phyloP scores from a whole-genome alignment of 2,113 vertebrate species.

The Sylvilagus bachmani region DNA sequence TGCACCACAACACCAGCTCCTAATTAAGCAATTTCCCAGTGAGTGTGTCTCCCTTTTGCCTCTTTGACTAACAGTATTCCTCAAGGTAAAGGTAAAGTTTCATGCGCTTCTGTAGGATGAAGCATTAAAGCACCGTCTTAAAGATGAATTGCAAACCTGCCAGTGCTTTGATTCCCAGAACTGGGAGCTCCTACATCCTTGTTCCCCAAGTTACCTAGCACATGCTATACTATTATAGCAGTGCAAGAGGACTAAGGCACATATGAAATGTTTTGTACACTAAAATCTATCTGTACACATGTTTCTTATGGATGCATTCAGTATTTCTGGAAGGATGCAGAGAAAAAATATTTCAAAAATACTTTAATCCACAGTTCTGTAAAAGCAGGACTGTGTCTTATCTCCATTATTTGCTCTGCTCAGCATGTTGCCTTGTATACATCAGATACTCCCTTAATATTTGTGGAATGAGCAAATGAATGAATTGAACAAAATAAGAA shows the following conservation, averaged over 20 bases:
- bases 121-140: neutral
- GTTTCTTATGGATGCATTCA: neutral
- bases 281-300: neutral
- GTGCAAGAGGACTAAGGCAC: neutral
- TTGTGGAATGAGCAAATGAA: neutral
- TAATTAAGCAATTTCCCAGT: no score
- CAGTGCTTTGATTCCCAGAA: neutral
- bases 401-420: neutral
- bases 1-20: no score
- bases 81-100: fast-evolving
- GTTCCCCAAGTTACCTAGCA: neutral
- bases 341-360: neutral
- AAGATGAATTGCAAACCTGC: neutral
- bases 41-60: neutral
- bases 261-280: neutral
- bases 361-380: neutral
- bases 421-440: neutral
- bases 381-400: neutral
- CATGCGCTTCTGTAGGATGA: neutral
- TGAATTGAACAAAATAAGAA: conserved; percentile 28
- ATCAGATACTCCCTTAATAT: neutral
- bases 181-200: neutral
- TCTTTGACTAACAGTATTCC: neutral
- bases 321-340: neutral
- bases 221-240: neutral